Evolutionary conservation across 2,113 vertebrate genomes (phyloP), one percentile per base, ranked within the genome.

Genomic region (Vulpes vulpes): DNA sequence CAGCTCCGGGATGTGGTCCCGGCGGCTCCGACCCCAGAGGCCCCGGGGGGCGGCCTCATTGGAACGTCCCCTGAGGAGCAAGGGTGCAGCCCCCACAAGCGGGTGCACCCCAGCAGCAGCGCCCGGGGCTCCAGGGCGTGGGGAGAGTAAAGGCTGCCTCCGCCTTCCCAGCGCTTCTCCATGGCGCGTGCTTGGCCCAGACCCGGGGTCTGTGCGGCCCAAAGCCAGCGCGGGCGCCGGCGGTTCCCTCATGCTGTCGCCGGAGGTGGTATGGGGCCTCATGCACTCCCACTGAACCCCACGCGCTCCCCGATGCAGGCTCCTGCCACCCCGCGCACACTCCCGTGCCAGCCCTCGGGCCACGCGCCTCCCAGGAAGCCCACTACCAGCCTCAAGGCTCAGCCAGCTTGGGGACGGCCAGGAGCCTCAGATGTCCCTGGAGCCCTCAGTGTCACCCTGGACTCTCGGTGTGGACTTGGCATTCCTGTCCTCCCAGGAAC

Each of bases 321-420:
- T 43, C 43, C 1, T 1, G 43, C 43, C 43, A 43, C 1, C 43
- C 43, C 1, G 43, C 11, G 35, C 71, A 38, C 30, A 17, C 16
- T 23, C 35, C 71, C 11, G 71, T 9, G 69, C 11, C 71, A 51
- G 23, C 74, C 25, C 25, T 14, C 5, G 10, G 25, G 5, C 49
- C 3, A 3, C 14, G 6, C n/a, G 8, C 65, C 76, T 53, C 16
- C 64, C 2, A 0, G 74, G 35, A 51, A 69, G 11, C 0, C 62
- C 32, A 4, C 10, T n/a, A 53, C 51, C 60, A 2, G 9, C 0
- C 27, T 62, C 20, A 30, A 32, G 5, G 20, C 25, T 17, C 32
- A 19, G 22, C 15, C 35, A 25, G 73, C 27, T 4, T 4, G 32
- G 14, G 4, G 22, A 1, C 1, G 3, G 38, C 10, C 22, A 11